Conservation (phyloP, 2,888 invertebrate genomes). For the Luperina testacea region DNA sequence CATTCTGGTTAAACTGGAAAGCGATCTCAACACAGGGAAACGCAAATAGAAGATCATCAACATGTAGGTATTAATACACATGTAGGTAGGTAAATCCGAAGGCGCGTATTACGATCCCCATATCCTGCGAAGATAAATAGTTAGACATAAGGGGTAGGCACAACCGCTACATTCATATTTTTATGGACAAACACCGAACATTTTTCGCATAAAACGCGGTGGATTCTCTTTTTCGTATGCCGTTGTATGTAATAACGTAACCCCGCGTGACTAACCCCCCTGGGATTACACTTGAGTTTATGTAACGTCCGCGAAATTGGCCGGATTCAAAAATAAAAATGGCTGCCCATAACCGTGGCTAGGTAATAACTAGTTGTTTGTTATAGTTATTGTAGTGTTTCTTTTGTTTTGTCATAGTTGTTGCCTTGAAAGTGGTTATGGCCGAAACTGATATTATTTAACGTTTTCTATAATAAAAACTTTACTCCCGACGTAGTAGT, state of each 20-base stretch:
- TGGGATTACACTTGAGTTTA: slow-evolving; percentile 76
- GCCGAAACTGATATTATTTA: background rate
- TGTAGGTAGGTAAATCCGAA: slow-evolving; percentile 24
- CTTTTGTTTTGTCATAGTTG: slow-evolving; percentile 23
- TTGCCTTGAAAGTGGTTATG: background rate
- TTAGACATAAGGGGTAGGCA: slow-evolving; percentile 50
- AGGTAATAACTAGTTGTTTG: slow-evolving; percentile 52
- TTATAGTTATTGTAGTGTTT: slow-evolving; percentile 27
- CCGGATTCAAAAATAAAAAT: slow-evolving; percentile 77
- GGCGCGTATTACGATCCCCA: slow-evolving; percentile 60
- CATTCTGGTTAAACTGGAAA: slow-evolving; percentile 24
- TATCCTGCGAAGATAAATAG: slow-evolving; percentile 55
- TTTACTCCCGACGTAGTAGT: background rate
- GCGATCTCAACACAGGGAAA: slow-evolving; percentile 2
- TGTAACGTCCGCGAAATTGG: slow-evolving; percentile 75
- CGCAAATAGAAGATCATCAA: slow-evolving; percentile 32
- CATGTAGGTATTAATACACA: slow-evolving; percentile 16
- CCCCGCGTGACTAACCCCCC: slow-evolving; percentile 74
- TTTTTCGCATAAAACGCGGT: slow-evolving; percentile 71
- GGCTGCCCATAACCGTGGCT: slow-evolving; percentile 66
- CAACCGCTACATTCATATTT: slow-evolving; percentile 65
- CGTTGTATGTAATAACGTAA: slow-evolving; percentile 72
- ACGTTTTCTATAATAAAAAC: background rate
- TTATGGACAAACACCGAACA: slow-evolving; percentile 70
- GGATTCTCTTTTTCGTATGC: slow-evolving; percentile 71